Conservation (phyloP, 1,140 invertebrate species). For the Cyclargus thomasi region DNA sequence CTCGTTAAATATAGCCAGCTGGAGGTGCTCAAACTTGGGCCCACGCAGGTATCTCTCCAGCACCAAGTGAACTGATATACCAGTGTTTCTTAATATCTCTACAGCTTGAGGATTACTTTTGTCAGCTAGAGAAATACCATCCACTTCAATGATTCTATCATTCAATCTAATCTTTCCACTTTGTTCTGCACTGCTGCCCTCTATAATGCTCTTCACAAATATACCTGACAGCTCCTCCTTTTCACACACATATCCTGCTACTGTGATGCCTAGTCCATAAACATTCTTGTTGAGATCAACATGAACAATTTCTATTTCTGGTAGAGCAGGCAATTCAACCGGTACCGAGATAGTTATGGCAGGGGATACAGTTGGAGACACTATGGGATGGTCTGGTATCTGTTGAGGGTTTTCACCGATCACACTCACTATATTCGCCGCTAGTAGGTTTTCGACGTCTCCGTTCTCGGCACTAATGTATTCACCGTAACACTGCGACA, state of each 20-base stretch:
- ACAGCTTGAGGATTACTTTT: constrained; percentile 94
- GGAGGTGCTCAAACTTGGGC: constrained; percentile 91
- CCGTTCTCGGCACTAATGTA: constrained; percentile 64
- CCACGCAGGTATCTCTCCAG: constrained; percentile 91
- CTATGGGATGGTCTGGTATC: constrained; percentile 64
- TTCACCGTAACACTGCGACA: constrained; percentile 66
- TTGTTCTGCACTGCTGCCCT: constrained; percentile 91
- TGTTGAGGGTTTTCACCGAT: constrained; percentile 68
- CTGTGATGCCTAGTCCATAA: constrained; percentile 80
- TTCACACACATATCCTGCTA: constrained; percentile 82
- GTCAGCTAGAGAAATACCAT: constrained; percentile 86
- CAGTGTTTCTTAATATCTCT: constrained; percentile 89
- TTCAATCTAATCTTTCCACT: constrained; percentile 93
- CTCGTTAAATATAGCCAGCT: constrained; percentile 86
- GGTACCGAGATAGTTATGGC: constrained; percentile 67
- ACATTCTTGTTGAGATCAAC: constrained; percentile 80
- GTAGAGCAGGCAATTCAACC: constrained; percentile 54
- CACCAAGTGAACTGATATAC: constrained; percentile 85
- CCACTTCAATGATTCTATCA: constrained; percentile 93
- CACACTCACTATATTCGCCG: constrained; percentile 54
- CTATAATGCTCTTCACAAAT: constrained; percentile 96
- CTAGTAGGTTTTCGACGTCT: constrained; percentile 54
- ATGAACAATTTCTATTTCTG: constrained; percentile 77
- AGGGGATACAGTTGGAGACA: constrained; percentile 57
- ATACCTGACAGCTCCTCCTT: constrained; percentile 94